phyloP scores from a whole-genome alignment of 2,797 vertebrate genomes.

The Lithobates sylvaticus region DNA sequence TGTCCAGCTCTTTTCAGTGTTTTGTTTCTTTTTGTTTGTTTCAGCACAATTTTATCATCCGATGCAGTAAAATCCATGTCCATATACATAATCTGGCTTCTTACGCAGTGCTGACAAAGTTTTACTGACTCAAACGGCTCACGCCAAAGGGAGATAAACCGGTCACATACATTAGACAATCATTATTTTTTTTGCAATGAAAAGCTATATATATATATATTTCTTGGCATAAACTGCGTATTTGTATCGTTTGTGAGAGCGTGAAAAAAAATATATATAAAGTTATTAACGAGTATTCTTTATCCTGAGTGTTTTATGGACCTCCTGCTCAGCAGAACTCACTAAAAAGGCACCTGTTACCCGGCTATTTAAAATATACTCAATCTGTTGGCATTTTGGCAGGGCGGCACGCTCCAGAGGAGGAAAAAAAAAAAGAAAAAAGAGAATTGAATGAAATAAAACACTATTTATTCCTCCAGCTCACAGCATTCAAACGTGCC shows the following conservation, averaged over 20 bases:
- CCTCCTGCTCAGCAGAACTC: slow-evolving; percentile 58
- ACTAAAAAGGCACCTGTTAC: slow-evolving; percentile 59
- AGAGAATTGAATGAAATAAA: slow-evolving; percentile 57
- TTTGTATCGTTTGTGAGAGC: slow-evolving; percentile 21
- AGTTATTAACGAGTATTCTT: slow-evolving; percentile 49
- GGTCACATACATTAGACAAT: neutral
- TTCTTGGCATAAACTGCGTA: neutral
- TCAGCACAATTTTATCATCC: neutral
- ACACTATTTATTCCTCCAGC: slow-evolving; percentile 55
- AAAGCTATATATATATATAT: slow-evolving; percentile 10
- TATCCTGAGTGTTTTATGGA: slow-evolving; percentile 48
- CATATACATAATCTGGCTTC: neutral
- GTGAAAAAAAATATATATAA: neutral
- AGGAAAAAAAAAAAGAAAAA: slow-evolving; percentile 13
- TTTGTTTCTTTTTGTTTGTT: neutral
- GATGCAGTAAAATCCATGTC: neutral
- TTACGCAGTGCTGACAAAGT: neutral
- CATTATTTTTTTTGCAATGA: neutral
- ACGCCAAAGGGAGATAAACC: neutral
- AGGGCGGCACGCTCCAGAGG: slow-evolving; percentile 37
- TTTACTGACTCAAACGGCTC: neutral
- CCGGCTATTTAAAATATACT: slow-evolving; percentile 56
- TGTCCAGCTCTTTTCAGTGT: neutral
- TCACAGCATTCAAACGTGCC: slow-evolving; percentile 50
- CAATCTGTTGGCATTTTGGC: slow-evolving; percentile 59